phyloP scores from a whole-genome alignment of 2,797 vertebrate species.

The Enteromius trimaculatus region DNA sequence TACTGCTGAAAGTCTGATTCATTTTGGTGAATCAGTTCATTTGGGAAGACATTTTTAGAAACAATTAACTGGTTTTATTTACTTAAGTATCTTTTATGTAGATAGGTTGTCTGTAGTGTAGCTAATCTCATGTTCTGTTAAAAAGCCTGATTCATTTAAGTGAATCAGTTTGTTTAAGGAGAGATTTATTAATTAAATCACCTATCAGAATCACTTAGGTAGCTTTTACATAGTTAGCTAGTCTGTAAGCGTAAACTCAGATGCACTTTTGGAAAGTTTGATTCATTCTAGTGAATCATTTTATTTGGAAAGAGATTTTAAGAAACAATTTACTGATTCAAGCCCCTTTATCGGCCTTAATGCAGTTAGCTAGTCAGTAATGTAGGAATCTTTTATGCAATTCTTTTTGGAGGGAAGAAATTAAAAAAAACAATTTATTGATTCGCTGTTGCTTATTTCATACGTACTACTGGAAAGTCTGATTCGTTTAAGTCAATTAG shows the following conservation, averaged over 20 bases:
- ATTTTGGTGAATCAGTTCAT: background rate
- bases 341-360: background rate
- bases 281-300: background rate
- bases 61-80: background rate
- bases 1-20: background rate
- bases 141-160: background rate
- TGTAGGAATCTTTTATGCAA: background rate
- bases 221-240: background rate
- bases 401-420: background rate
- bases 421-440: background rate
- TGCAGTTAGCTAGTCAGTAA: background rate
- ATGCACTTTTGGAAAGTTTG: background rate
- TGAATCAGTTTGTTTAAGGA: background rate
- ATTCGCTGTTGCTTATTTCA: background rate
- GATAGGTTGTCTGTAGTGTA: background rate
- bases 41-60: background rate
- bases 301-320: background rate
- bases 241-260: background rate
- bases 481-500: background rate
- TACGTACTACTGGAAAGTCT: background rate
- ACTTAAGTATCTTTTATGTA: background rate
- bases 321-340: background rate
- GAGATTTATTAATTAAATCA: background rate
- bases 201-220: background rate
- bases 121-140: background rate